Evolutionary conservation across 2,797 vertebrate species (phyloP).

Genomic region (Gorsachius magnificus): DNA sequence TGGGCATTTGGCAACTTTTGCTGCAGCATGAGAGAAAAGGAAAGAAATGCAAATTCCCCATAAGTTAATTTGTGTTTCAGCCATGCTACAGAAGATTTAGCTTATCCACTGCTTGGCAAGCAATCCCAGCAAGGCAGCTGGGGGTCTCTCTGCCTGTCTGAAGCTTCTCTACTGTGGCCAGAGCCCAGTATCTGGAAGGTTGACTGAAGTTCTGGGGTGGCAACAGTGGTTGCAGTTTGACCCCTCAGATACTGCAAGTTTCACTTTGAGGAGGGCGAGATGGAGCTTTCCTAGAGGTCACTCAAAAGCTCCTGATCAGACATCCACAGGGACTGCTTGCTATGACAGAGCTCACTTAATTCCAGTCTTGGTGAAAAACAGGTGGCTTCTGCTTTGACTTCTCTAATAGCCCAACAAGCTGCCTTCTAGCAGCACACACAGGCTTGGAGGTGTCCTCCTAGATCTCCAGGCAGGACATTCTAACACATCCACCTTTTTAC

Average conservation of each 20-base stretch:
- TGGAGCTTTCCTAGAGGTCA: neutral
- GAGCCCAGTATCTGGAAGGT: neutral
- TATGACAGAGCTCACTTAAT: neutral
- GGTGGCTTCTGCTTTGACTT: neutral
- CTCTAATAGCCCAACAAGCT: neutral
- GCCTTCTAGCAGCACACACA: neutral
- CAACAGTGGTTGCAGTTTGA: neutral
- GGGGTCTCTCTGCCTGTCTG: neutral
- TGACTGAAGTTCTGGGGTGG: neutral
- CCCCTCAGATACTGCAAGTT: neutral
- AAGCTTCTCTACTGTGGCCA: neutral
- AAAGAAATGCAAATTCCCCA: slow-evolving; percentile 1
- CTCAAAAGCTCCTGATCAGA: neutral
- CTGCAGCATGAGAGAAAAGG: neutral
- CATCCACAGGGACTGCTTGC: neutral
- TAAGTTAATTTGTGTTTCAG: slow-evolving; percentile 4
- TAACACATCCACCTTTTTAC: neutral
- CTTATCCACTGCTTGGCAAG: neutral
- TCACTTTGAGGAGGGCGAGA: neutral
- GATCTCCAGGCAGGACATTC: neutral
- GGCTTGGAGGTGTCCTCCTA: neutral
- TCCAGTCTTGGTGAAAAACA: neutral
- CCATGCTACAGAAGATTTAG: neutral
- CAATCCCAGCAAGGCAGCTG: neutral
- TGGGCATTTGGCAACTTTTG: neutral